phyloP scores from a whole-genome alignment of 1,140 invertebrate genomes.

The Sycobia sp. region DNA sequence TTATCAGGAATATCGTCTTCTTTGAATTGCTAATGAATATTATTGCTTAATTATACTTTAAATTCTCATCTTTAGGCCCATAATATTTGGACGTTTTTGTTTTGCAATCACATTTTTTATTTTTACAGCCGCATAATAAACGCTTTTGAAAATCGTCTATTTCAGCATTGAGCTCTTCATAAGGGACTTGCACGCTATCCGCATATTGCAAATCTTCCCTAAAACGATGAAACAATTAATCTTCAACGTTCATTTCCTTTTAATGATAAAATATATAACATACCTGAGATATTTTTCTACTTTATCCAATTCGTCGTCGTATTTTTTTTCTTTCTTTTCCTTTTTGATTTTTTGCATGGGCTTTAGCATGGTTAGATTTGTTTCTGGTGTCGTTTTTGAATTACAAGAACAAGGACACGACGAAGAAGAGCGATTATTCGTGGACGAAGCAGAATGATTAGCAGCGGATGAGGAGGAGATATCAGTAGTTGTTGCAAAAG shows the following conservation, averaged over 20 bases:
- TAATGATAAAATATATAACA: background rate
- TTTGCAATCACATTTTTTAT: conserved; percentile 16
- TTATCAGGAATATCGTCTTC: no score
- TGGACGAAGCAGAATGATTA: background rate
- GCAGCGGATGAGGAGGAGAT: no score
- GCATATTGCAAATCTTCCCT: conserved; percentile 33
- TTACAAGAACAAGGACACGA: background rate
- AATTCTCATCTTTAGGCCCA: no score
- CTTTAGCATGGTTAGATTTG: background rate
- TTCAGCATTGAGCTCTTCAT: conserved; percentile 40
- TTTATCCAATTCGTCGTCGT: background rate
- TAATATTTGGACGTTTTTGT: no score
- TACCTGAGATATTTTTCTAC: conserved; percentile 27
- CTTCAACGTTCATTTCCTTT: background rate
- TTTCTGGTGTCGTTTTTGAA: background rate
- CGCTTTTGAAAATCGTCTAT: conserved; percentile 38
- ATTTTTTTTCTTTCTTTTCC: background rate
- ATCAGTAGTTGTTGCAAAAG: no score
- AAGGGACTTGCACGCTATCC: conserved; percentile 25
- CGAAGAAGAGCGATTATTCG: no score
- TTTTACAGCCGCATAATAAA: conserved; percentile 1
- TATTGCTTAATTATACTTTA: no score
- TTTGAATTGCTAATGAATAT: no score
- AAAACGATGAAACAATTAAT: background rate
- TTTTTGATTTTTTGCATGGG: background rate